Evolutionary conservation across 2,888 invertebrate genomes (phyloP).

Genomic region (Pinctada fucata): DNA sequence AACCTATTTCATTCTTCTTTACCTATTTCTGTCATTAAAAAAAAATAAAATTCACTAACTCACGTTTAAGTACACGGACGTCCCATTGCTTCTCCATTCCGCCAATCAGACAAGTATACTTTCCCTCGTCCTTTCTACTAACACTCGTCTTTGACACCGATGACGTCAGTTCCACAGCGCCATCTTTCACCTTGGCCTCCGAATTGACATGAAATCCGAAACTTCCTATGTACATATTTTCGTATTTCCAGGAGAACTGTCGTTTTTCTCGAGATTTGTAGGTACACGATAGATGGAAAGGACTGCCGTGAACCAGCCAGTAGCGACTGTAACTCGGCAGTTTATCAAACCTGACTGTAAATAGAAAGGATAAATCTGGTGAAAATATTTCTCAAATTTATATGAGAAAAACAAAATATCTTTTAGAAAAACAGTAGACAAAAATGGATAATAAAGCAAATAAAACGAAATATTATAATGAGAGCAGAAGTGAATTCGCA

Average conservation of each 20-base stretch:
- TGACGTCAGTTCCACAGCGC: conserved; percentile 7
- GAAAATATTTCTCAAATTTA: not conserved
- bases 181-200: not conserved
- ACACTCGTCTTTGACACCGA: conserved; percentile 9
- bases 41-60: not conserved
- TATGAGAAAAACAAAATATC: no score
- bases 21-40: not conserved
- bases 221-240: not conserved
- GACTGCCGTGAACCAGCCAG: conserved; percentile 8
- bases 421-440: no score
- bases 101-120: conserved; percentile 25
- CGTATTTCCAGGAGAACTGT: conserved; percentile 17
- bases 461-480: no score
- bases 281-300: conserved; percentile 22
- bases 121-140: conserved; percentile 2
- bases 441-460: no score
- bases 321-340: conserved; percentile 13
- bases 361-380: not conserved
- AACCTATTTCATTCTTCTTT: not conserved
- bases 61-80: conserved; percentile 16
- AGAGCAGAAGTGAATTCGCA: no score
- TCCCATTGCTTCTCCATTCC: conserved; percentile 3
- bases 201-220: conserved; percentile 5
- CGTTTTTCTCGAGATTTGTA: conserved; percentile 21
- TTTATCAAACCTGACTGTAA: conserved; percentile 29